phyloP scores from a whole-genome alignment of 2,888 invertebrate species.

The Shargacucullia verbasci region DNA sequence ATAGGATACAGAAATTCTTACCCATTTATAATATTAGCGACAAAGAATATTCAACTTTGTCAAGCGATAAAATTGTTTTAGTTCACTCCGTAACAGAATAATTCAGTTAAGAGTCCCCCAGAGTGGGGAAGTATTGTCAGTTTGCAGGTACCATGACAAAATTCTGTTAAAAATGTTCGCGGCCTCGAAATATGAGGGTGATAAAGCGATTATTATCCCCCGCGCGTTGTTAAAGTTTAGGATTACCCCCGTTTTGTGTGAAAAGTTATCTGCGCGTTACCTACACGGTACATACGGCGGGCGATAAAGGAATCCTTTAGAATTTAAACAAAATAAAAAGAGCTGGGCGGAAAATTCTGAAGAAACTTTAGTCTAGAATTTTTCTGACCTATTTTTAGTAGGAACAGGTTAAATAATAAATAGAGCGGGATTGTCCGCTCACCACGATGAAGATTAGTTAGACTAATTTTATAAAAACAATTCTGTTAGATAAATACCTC shows the following conservation, averaged over 20 bases:
- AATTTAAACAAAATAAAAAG: too few species aligned
- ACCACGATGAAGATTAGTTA: too few species aligned
- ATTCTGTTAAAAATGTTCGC: constrained; percentile 18
- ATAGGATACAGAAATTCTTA: too few species aligned
- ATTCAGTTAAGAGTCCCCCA: neutral
- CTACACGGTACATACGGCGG: neutral
- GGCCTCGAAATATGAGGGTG: constrained; percentile 3
- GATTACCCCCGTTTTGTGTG: constrained; percentile 24
- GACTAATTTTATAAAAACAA: too few species aligned
- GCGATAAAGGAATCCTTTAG: neutral
- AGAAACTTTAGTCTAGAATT: neutral
- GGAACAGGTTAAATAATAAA: too few species aligned
- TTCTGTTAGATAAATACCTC: too few species aligned
- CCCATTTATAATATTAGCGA: too few species aligned
- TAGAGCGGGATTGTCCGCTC: too few species aligned
- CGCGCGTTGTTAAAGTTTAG: constrained; percentile 32
- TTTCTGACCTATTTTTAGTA: too few species aligned
- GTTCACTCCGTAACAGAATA: neutral
- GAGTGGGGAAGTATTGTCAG: neutral
- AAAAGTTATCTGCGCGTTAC: constrained; percentile 13
- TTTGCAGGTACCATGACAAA: constrained; percentile 8
- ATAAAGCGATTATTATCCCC: constrained; percentile 33
- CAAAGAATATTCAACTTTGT: neutral
- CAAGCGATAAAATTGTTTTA: neutral
- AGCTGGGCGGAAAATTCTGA: too few species aligned